Conservation (phyloP, 2,888 invertebrate species). For the Uropetala carovei region DNA sequence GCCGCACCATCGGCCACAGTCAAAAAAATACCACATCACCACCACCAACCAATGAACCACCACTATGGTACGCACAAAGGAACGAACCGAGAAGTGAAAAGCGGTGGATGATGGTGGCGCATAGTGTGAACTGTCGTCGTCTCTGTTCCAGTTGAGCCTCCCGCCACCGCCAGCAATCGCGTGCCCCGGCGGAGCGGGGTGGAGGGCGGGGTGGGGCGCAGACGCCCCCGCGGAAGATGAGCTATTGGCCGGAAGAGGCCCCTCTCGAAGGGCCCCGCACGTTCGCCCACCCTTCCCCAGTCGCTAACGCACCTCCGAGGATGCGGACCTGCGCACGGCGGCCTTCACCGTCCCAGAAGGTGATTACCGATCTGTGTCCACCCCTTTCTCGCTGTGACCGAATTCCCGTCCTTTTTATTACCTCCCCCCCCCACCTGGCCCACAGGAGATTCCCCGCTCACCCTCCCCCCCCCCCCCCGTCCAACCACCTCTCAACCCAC, state of each 20-base stretch:
- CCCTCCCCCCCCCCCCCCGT: not conserved
- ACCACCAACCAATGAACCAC: slow-evolving; percentile 53
- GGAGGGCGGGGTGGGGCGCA: slow-evolving; percentile 31
- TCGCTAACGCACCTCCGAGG: slow-evolving; percentile 43
- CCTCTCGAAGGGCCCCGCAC: slow-evolving; percentile 36
- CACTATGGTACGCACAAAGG: slow-evolving; percentile 62
- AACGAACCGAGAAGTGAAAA: slow-evolving; percentile 57
- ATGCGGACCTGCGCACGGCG: slow-evolving; percentile 44
- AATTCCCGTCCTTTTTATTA: not conserved
- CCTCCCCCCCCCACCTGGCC: not conserved
- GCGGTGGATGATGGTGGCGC: slow-evolving; percentile 54
- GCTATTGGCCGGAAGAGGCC: slow-evolving; percentile 52
- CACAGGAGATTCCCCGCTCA: not conserved
- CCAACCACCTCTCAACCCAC: not conserved
- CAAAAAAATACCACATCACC: slow-evolving; percentile 56
- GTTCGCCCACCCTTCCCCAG: slow-evolving; percentile 32
- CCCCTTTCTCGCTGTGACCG: not conserved
- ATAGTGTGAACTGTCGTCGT: slow-evolving; percentile 51
- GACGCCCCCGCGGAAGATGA: slow-evolving; percentile 1
- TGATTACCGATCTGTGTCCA: slow-evolving; percentile 37
- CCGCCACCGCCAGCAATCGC: slow-evolving; percentile 10
- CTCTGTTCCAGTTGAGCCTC: slow-evolving; percentile 60
- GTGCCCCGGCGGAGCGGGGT: slow-evolving; percentile 45
- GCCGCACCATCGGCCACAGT: slow-evolving; percentile 46
- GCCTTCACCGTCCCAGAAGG: slow-evolving; percentile 44